Evolutionary conservation across 2,888 invertebrate genomes (phyloP).

Genomic region (Amblyjoppa proteus): DNA sequence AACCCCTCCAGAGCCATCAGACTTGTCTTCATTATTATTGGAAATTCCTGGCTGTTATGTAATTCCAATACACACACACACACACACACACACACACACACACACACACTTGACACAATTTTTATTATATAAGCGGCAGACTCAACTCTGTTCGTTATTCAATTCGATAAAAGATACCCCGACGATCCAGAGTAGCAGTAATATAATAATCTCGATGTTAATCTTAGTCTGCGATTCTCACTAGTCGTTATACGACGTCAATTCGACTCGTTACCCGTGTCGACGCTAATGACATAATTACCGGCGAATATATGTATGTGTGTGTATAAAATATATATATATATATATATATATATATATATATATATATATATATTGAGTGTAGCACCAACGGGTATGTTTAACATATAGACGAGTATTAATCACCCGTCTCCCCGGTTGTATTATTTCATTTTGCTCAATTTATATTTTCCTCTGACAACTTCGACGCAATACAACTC

Average conservation of each 20-base stretch:
- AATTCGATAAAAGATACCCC: slow-evolving; percentile 47
- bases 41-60: slow-evolving; percentile 49
- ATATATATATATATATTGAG: neutral
- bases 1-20: slow-evolving; percentile 27
- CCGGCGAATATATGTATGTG: slow-evolving; percentile 27
- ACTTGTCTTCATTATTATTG: slow-evolving; percentile 54
- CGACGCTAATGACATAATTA: slow-evolving; percentile 67
- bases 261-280: slow-evolving; percentile 62
- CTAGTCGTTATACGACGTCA: slow-evolving; percentile 64
- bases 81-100: slow-evolving; percentile 31
- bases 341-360: slow-evolving; percentile 1
- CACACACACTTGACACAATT: slow-evolving; percentile 51
- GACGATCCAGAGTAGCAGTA: slow-evolving; percentile 38
- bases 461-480: slow-evolving; percentile 13
- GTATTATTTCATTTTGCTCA: slow-evolving; percentile 39
- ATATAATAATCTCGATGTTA: slow-evolving; percentile 56
- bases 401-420: slow-evolving; percentile 63
- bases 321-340: neutral
- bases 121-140: slow-evolving; percentile 52
- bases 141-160: slow-evolving; percentile 55
- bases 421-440: slow-evolving; percentile 30
- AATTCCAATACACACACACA: slow-evolving; percentile 22
- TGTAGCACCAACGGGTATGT: slow-evolving; percentile 47
- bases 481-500: slow-evolving; percentile 1
- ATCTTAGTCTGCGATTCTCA: slow-evolving; percentile 47